Percentiles rank a stretch among this genome's conserved stretches.
Conservation (phyloP, 2,888 invertebrate species). For the Sycophila texana region DNA sequence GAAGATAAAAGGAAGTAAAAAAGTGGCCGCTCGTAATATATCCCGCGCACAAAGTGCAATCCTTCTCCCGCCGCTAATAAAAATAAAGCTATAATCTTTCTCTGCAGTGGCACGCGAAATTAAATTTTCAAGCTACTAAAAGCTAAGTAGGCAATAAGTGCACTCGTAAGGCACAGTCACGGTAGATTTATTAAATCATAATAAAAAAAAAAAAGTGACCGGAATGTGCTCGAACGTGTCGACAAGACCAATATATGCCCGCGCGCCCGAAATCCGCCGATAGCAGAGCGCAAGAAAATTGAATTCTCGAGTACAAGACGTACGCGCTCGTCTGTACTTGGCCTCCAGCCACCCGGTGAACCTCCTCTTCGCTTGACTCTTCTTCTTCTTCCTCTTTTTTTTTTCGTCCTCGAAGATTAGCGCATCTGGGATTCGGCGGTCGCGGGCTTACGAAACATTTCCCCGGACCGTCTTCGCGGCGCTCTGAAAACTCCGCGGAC, state of each 20-base stretch:
- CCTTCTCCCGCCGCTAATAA: not conserved
- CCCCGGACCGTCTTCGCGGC: not conserved
- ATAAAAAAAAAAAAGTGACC: constrained; percentile 12
- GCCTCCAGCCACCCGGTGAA: not conserved
- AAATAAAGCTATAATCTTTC: constrained; percentile 21
- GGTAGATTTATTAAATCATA: constrained; percentile 42
- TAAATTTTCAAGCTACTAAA: constrained; percentile 13
- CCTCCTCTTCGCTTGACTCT: not conserved
- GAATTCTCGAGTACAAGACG: constrained; percentile 11
- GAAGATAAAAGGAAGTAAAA: not conserved
- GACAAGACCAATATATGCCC: constrained; percentile 3
- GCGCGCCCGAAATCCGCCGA: constrained; percentile 16
- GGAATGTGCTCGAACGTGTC: not conserved
- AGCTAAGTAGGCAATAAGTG: constrained; percentile 25
- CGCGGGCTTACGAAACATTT: too few relatives aligned
- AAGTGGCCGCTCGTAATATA: not conserved
- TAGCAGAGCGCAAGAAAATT: constrained; percentile 11
- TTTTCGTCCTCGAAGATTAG: constrained; percentile 14
- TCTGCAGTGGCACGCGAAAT: not conserved
- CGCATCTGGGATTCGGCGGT: not conserved
- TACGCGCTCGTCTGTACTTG: not conserved
- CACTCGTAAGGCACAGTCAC: not conserved
- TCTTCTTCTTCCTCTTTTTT: not conserved
- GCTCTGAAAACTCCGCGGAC: not conserved
- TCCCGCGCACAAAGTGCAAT: not conserved